Conservation (phyloP, 2,888 invertebrate genomes). For the Papilio elwesi region DNA sequence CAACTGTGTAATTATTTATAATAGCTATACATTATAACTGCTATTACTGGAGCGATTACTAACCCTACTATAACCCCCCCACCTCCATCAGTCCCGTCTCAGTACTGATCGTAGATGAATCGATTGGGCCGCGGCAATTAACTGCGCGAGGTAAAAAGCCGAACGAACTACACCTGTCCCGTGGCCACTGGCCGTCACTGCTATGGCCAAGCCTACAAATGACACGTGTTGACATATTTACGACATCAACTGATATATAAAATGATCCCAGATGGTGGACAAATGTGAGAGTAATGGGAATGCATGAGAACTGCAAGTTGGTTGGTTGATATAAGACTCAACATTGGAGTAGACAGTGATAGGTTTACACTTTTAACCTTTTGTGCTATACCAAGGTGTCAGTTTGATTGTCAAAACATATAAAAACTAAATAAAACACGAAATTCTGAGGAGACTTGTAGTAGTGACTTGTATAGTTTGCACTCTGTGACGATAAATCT, state of each 20-base stretch:
- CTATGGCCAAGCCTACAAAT: slow-evolving; percentile 12
- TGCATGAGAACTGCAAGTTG: too few species aligned
- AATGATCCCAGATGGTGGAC: neutral
- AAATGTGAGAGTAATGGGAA: neutral
- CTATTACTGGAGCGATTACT: neutral
- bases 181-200: neutral
- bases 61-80: neutral
- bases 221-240: slow-evolving; percentile 15
- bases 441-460: too few species aligned
- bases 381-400: too few species aligned
- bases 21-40: slow-evolving; percentile 10
- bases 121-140: slow-evolving; percentile 18
- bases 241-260: slow-evolving; percentile 4
- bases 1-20: neutral
- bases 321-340: too few species aligned
- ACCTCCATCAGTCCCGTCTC: neutral
- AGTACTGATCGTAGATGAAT: slow-evolving; percentile 6
- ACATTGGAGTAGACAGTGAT: too few species aligned
- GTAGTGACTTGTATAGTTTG: too few species aligned
- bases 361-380: too few species aligned
- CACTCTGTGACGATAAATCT: too few species aligned
- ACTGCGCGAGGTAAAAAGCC: slow-evolving; percentile 8
- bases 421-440: too few species aligned
- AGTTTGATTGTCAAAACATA: too few species aligned
- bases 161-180: slow-evolving; percentile 19